Base-by-base conservation (phyloP, 2,797 vertebrate genomes). In the Linurgus olivaceus region DNA sequence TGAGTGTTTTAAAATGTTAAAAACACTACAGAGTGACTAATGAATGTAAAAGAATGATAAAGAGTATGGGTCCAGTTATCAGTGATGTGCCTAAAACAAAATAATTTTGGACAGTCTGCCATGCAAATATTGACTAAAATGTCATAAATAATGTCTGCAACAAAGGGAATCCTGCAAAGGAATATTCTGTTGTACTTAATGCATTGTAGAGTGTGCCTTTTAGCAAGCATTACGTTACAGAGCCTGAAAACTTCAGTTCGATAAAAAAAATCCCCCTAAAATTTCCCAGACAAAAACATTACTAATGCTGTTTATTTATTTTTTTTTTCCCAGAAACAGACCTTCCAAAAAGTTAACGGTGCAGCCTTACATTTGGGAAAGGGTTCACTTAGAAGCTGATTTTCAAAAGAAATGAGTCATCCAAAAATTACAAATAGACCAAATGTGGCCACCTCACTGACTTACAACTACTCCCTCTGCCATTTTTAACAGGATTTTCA, bases 1-100 rank as follows among this genome's bases (percentile, higher is more conserved):
- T 92, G 95, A 96, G 89, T 96, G 95, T 97, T 97, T 96, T 96
- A 97, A 97, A 97, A 96, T 94, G 91, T 95, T 94, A 96, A 96
- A 94, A 96, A 97, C 81, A 94, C 57, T 74, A 96, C 84, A 76
- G 90, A 96, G 88, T 97, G 96, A 97, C 40, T 82, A 97, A 93
- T 94, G 90, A 96, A 92, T 93, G 78, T 88, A 93, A 90, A 96
- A 97, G 73, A 97, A 91, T 88, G 85, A 96, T 96, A 97, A 97
- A 96, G 93, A 96, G 93, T 67, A 54, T 80, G 77, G 73, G 86
- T 96, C 94, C 94, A 76, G 81, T 92, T 93, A 85, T 96, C 94
- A 93, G 55, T 93, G 95, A 96, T 85, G 73, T 96, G 95, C 92
- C 94, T 94, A 95, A 96, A 77, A 86, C 86, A 88, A 96, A 97